Conservation (phyloP, 2,113 vertebrate genomes). For the Lagopus muta region DNA sequence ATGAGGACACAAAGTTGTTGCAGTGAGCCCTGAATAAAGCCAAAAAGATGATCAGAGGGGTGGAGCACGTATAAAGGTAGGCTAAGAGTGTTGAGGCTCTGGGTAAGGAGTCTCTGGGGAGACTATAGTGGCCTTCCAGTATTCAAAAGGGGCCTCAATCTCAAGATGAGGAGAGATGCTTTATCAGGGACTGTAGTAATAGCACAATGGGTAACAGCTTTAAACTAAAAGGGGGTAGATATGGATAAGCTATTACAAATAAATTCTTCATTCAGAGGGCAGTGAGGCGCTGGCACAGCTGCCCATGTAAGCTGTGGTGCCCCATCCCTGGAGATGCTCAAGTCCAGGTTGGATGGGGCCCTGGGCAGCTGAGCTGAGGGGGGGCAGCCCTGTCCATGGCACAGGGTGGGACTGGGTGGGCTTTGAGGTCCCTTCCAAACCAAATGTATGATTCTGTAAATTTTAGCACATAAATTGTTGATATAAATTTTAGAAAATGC, state of each 20-base stretch:
- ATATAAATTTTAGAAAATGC: not conserved
- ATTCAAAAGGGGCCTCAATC: not conserved
- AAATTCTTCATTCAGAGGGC: not conserved
- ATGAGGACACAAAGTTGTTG: not conserved
- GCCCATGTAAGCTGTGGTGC: not conserved
- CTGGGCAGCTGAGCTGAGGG: not conserved
- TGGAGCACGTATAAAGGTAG: not conserved
- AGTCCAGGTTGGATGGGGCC: not conserved
- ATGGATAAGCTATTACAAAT: too few relatives aligned
- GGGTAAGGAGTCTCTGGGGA: not conserved
- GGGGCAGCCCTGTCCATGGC: too few relatives aligned
- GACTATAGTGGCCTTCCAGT: not conserved
- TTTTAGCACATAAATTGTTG: not conserved
- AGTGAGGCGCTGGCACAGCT: not conserved
- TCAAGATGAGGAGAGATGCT: not conserved
- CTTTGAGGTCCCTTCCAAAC: not conserved
- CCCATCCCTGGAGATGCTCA: not conserved
- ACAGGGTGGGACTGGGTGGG: not conserved
- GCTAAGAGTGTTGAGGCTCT: not conserved
- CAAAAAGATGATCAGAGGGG: not conserved
- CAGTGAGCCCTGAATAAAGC: not conserved
- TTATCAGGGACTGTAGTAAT: not conserved
- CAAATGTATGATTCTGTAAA: not conserved
- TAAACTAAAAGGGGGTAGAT: not conserved
- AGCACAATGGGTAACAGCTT: not conserved